A percentile compares a stretch with the other conserved stretches of the same genome.
Conservation (phyloP, 64 coral and sea anemone species). For the Montipora capricornis region DNA sequence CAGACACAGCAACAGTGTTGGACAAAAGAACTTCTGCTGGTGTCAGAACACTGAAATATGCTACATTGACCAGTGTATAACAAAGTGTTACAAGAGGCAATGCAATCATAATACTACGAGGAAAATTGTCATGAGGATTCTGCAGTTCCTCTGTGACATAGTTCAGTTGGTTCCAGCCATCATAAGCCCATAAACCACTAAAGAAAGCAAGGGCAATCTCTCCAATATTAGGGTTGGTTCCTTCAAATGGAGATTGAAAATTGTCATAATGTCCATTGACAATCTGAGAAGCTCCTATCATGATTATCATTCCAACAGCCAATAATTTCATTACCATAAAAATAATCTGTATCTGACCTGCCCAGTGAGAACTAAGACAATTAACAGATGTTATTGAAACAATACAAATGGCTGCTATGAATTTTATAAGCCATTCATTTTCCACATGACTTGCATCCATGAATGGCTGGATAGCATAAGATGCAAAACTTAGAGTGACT, state of each 20-base stretch:
- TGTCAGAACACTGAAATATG: constrained; percentile 76
- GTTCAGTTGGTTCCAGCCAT: constrained; percentile 85
- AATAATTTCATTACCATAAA: constrained; percentile 74
- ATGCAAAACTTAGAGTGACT: constrained; percentile 78
- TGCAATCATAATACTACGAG: constrained; percentile 56
- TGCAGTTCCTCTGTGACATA: constrained; percentile 84
- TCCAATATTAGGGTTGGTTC: constrained; percentile 57
- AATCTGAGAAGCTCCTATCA: constrained; percentile 55
- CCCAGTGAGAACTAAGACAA: constrained; percentile 73
- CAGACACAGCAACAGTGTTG: constrained; percentile 65
- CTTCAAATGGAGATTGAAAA: constrained; percentile 64
- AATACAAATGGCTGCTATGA: constrained; percentile 72
- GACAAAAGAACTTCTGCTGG: constrained; percentile 78
- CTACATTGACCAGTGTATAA: constrained; percentile 74
- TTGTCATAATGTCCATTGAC: constrained; percentile 57
- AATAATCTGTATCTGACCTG: constrained; percentile 70
- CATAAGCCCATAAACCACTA: constrained; percentile 84
- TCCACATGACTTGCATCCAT: background rate
- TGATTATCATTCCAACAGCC: constrained; percentile 72
- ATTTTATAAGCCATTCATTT: constrained; percentile 58
- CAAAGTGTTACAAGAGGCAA: constrained; percentile 81
- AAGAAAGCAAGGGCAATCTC: constrained; percentile 81
- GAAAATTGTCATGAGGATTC: constrained; percentile 80
- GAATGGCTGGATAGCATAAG: constrained; percentile 72
- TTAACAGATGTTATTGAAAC: constrained; percentile 73